Evolutionary conservation across 1,140 invertebrate genomes (phyloP), one percentile per base, ranked within the genome.

Genomic region (Ylistrum balloti): DNA sequence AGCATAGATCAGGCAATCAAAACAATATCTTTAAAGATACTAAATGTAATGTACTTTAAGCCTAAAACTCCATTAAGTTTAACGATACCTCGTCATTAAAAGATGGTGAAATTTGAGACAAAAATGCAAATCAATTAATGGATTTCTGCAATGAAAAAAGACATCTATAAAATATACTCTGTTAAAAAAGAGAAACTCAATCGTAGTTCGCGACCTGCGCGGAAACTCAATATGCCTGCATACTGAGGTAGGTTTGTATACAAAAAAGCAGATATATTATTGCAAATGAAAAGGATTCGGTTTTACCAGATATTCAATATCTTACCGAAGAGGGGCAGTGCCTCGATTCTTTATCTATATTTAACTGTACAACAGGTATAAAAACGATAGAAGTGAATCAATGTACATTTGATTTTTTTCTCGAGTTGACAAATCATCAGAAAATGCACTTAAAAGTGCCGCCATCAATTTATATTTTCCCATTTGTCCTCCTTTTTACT

Each of bases 71-170:
- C n/a, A n/a, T n/a, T n/a, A n/a, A n/a, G n/a, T n/a, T n/a, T n/a
- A n/a, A n/a, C n/a, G n/a, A 74, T 74, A 74, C 17, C 5, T 3
- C 9, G 9, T 5, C 22, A 74, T 5, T n/a, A 74, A n/a, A 74
- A 74, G 13, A 74, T 74, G 56, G 11, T 2, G n/a, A 74, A 74
- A n/a, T 28, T 28, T 5, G 17, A 74, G 17, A 74, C 28, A 74
- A 22, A 74, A 74, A 74, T 17, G 17, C 28, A n/a, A n/a, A 28
- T 5, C n/a, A 28, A 74, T n/a, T n/a, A n/a, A 74, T 74, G 56
- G 56, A 74, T 74, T 74, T 74, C 56, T 74, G n/a, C 56, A 74
- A 74, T 28, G 22, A 74, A 74, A 74, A 74, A 74, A 74, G 5
- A 74, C n/a, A 28, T 28, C 5, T 74, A 9, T 28, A 74, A 28